Evolutionary conservation across 2,888 invertebrate species (phyloP), one percentile per base, ranked within the genome.

Genomic region (Lottia scabra): DNA sequence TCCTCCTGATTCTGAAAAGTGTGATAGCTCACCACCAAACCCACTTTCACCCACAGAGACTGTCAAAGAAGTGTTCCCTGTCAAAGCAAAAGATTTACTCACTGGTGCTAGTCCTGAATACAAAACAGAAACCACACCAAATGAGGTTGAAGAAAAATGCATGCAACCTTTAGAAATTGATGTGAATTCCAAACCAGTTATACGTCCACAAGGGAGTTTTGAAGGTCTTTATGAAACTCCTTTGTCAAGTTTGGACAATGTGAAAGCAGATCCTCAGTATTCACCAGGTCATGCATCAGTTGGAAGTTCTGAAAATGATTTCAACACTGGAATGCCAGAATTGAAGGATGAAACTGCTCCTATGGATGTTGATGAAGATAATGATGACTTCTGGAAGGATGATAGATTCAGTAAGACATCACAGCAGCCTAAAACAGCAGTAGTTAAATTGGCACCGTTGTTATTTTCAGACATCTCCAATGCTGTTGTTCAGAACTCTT

Each of bases 41-140:
- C 83, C 86, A 8, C 72, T 83, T n/a, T 84, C 85, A 62, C 85
- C 86, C 15, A 81, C 79, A 67, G 83, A 84, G 30, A 72, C 81
- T 45, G 77, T 68, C 16, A 76, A 67, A 26, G 65, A 62, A 15
- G 10, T 30, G 27, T 38, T 8, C 6, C 16, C 65, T 19, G n/a
- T 10, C n/a, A 15, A 19, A 8, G 26, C 44, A 38, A 44, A n/a
- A 6, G 27, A 19, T n/a, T 6, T 26, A 12, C 15, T 45, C 10
- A 26, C 19, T 19, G 13, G 45, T 16, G 67, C 27, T 30, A 67
- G 46, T 13, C 13, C 67, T 16, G 67, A 30, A 30, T 46, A 27
- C 46, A 3, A 19, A 23, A 30, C 27, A 30, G 69, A 65, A 48
- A 23, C 48, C 30, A 56, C 46, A 56, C 43, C 44, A 43, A 27